Evolutionary conservation across 2,888 invertebrate genomes (phyloP).

Genomic region (Marronus borbonicus): DNA sequence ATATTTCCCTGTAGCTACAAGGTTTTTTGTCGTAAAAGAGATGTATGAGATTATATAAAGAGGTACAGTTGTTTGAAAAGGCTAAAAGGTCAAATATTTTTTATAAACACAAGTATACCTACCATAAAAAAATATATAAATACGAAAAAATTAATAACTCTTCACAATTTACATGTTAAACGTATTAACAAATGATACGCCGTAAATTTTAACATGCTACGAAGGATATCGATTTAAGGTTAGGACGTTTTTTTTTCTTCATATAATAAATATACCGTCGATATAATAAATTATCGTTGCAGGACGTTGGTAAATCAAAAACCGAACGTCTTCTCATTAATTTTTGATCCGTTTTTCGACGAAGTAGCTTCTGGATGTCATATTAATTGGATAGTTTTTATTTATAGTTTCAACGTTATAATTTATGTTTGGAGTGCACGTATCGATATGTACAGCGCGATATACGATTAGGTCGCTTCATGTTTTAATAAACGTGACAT

Average conservation of each 20-base stretch:
- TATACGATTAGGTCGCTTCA: not conserved
- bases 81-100: too few relatives aligned
- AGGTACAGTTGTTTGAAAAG: too few relatives aligned
- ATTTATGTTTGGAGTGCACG: conserved; percentile 33
- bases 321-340: conserved; percentile 45
- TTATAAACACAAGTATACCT: too few relatives aligned
- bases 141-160: conserved; percentile 24
- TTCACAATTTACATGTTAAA: conserved; percentile 29
- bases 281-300: conserved; percentile 45
- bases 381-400: conserved; percentile 61
- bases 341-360: conserved; percentile 44
- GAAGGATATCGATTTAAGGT: conserved; percentile 27
- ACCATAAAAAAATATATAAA: not conserved
- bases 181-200: conserved; percentile 36
- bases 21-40: too few relatives aligned
- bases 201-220: conserved; percentile 25
- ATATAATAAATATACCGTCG: conserved; percentile 43
- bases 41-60: too few relatives aligned
- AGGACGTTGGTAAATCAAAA: conserved; percentile 47
- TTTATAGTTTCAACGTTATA: conserved; percentile 57
- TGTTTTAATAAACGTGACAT: conserved; percentile 8
- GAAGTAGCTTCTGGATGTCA: conserved; percentile 46
- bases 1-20: too few relatives aligned
- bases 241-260: conserved; percentile 14
- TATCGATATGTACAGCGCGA: conserved; percentile 16